Percentiles rank a stretch among this genome's conserved stretches.
phyloP scores from a whole-genome alignment of 2,888 invertebrate species.

The Drosophila histrio region DNA sequence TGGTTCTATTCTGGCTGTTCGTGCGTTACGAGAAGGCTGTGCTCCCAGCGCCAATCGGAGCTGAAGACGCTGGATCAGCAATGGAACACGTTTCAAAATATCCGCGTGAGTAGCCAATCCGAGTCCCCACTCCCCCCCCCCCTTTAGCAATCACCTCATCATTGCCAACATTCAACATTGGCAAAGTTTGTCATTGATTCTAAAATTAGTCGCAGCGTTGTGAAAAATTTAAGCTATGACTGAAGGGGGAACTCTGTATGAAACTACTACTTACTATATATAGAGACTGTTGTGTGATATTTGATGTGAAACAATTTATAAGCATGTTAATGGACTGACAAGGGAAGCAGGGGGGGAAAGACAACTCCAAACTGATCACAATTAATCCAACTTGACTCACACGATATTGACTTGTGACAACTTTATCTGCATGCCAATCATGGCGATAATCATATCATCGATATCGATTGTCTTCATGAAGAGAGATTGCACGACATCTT shows the following conservation, averaged over 20 bases:
- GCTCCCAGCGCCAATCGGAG: slow-evolving; percentile 68
- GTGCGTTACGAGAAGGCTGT: slow-evolving; percentile 85
- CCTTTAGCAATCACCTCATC: neutral
- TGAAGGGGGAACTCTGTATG: neutral
- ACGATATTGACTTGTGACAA: slow-evolving; percentile 13
- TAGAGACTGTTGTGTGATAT: neutral
- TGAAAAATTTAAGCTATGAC: slow-evolving; percentile 16
- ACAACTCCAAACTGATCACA: neutral
- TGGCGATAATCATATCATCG: slow-evolving; percentile 1
- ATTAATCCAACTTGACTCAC: slow-evolving; percentile 7
- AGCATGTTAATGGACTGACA: slow-evolving; percentile 26
- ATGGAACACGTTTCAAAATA: slow-evolving; percentile 83
- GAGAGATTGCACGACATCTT: slow-evolving; percentile 35
- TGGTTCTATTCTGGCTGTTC: slow-evolving; percentile 85
- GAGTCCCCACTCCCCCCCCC: slow-evolving; percentile 43
- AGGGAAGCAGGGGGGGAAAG: neutral
- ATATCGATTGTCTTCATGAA: slow-evolving; percentile 23
- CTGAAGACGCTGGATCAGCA: slow-evolving; percentile 81
- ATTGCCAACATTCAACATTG: neutral
- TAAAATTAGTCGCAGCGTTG: slow-evolving; percentile 32
- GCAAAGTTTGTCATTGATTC: slow-evolving; percentile 16
- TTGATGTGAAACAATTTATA: slow-evolving; percentile 21
- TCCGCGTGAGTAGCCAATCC: slow-evolving; percentile 82
- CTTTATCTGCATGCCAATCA: slow-evolving; percentile 24
- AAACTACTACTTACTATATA: neutral